Base-by-base conservation (phyloP, 2,113 vertebrate genomes). In the Amia ocellicauda region DNA sequence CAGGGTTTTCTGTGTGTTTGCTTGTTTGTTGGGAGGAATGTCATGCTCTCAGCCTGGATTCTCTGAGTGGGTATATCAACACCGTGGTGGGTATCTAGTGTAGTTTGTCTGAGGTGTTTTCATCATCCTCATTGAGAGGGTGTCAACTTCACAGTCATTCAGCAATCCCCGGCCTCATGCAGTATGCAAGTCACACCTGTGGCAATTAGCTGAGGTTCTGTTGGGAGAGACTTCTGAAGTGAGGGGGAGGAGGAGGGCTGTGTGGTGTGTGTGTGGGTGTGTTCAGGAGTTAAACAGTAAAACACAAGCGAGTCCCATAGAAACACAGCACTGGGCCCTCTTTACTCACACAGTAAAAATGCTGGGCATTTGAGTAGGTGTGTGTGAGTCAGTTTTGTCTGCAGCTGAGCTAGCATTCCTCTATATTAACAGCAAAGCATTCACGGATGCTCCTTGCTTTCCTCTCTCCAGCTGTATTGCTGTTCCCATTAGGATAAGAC, bases 331-430 rank as follows among this genome's bases (percentile, higher is more conserved):
- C 69, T 73, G 70, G 66, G 57, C 69, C 58, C 70, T 68, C 68
- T 68, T 80, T 84, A 85, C 72, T 83, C 83, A 89, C 74, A 55
- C 52, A 67, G 70, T 66, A 83, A 82, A 82, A 83, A 89, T 87
- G 81, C 75, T 73, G 74, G 78, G 79, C 81, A 82, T 85, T 75
- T 78, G 79, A 69, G 83, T 80, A 81, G 83, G 85, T 71, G 81
- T 79, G 57, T 53, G 65, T 66, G 71, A 72, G 64, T 80, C 58
- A 36, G 60, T 74, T 65, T 52, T 65, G 63, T 69, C 16, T 54
- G 28, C 61, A 28, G 23, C 17, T 56, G 3, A 53, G 20, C 22
- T 31, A 26, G 16, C 53, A 31, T 19, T 23, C 27, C 53, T 28
- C 7, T 56, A 28, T 26, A 24, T 16, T 56, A 28, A 17, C 14